Evolutionary conservation across 2,888 invertebrate genomes (phyloP).

Genomic region (Sarcophaga rosellei): DNA sequence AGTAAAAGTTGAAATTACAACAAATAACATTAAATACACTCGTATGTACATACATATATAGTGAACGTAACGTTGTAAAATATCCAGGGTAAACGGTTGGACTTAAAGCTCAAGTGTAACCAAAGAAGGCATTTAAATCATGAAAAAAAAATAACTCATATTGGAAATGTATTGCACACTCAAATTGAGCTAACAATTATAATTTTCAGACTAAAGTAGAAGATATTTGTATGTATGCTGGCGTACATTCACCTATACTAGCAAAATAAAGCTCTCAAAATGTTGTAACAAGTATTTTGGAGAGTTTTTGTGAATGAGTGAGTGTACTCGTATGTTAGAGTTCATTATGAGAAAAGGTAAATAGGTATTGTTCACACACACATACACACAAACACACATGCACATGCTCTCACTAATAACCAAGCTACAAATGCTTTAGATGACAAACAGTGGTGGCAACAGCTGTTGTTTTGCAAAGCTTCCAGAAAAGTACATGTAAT

Average conservation of each 20-base stretch:
- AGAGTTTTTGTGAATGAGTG: constrained; percentile 28
- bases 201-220: not conserved
- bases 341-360: not conserved
- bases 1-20: constrained; percentile 22
- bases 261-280: constrained; percentile 43
- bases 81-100: constrained; percentile 58
- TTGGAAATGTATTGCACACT: constrained; percentile 12
- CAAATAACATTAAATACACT: not conserved
- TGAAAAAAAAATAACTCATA: not conserved
- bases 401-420: constrained; percentile 26
- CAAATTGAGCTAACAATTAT: constrained; percentile 19
- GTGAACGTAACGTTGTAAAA: constrained; percentile 22
- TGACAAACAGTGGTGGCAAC: not conserved
- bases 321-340: constrained; percentile 36
- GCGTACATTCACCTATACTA: constrained; percentile 62
- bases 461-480: no score
- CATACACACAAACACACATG: not conserved
- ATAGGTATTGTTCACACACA: not conserved
- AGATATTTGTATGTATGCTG: constrained; percentile 27
- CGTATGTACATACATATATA: no score
- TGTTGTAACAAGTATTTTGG: constrained; percentile 23
- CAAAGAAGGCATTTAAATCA: not conserved
- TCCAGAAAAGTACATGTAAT: no score
- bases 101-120: not conserved
- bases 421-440: constrained; percentile 44